Conservation (phyloP, 1,140 invertebrate genomes). For the Achroia grisella region DNA sequence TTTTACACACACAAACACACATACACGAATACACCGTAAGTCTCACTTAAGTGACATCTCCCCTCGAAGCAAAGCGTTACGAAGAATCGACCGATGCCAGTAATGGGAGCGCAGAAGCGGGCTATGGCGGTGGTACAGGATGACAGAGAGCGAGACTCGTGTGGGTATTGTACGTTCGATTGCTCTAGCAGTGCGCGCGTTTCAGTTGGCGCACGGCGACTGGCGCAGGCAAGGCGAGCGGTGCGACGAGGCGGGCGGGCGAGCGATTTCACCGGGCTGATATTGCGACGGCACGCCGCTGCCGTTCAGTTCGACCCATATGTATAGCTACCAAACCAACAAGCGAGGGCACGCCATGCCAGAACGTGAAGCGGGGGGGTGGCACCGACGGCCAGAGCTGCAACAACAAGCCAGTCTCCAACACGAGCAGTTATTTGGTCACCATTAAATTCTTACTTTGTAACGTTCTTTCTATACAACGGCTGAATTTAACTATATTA, state of each 20-base stretch:
- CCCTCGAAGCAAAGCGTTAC: slow-evolving; percentile 14
- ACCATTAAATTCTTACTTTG: slow-evolving; percentile 14
- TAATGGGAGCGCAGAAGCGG: slow-evolving; percentile 27
- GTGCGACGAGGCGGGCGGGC: slow-evolving; percentile 59
- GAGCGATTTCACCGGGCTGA: slow-evolving; percentile 70
- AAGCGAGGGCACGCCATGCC: slow-evolving; percentile 47
- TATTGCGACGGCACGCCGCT: slow-evolving; percentile 60
- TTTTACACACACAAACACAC: slow-evolving; percentile 30
- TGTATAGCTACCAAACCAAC: slow-evolving; percentile 48
- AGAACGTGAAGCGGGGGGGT: slow-evolving; percentile 49
- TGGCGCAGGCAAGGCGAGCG: slow-evolving; percentile 64
- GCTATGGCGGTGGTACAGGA: slow-evolving; percentile 24
- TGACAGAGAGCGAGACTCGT: slow-evolving; percentile 35
- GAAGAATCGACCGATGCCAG: slow-evolving; percentile 28
- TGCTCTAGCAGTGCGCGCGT: slow-evolving; percentile 67
- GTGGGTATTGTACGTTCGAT: slow-evolving; percentile 53
- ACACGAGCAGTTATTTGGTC: slow-evolving; percentile 54
- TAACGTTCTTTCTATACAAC: not conserved
- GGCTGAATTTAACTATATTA: no score
- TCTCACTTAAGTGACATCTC: slow-evolving; percentile 10
- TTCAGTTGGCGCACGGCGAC: slow-evolving; percentile 70
- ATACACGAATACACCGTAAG: slow-evolving; percentile 12
- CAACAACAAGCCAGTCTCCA: slow-evolving; percentile 46
- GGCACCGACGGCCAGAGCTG: slow-evolving; percentile 32
- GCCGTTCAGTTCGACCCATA: slow-evolving; percentile 50